Percentiles rank a stretch among this genome's conserved stretches.
Evolutionary conservation across 2,797 vertebrate species (phyloP).

Genomic region (Lutjanus argentimaculatus): DNA sequence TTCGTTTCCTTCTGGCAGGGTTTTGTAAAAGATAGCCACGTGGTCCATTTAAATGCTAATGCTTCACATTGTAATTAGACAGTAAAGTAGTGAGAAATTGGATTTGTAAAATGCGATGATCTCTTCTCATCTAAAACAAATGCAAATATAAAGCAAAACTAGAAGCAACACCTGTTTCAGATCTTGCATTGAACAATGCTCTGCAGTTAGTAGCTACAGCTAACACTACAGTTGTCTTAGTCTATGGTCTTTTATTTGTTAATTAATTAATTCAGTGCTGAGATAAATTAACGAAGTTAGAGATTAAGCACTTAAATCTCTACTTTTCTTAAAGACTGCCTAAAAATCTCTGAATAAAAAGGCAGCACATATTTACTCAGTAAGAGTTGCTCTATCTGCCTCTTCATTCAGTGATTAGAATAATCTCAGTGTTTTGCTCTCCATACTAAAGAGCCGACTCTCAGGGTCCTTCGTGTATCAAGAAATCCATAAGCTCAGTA

Average conservation of each 20-base stretch:
- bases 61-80: constrained; percentile 4
- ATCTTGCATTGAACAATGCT: neutral
- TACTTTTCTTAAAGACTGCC: constrained; percentile 6
- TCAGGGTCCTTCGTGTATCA: constrained; percentile 5
- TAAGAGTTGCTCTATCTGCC: neutral
- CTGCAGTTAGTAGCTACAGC: neutral
- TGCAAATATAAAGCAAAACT: constrained; percentile 1
- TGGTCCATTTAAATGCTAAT: constrained; percentile 15
- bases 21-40: neutral
- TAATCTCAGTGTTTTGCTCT: constrained; percentile 8
- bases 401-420: constrained; percentile 1
- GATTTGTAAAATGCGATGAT: constrained; percentile 16
- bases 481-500: constrained; percentile 48
- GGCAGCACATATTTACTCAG: constrained; percentile 4
- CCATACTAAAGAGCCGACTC: constrained; percentile 3
- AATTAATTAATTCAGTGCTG: constrained; percentile 2
- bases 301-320: constrained; percentile 22
- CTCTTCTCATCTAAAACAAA: constrained; percentile 14
- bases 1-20: constrained; percentile 3
- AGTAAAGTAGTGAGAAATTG: neutral
- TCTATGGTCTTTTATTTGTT: neutral
- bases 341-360: constrained; percentile 3
- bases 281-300: constrained; percentile 3
- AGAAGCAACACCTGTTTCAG: constrained; percentile 3
- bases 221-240: neutral